These are phyloP conservation scores for Phrynosoma platyrhinos DNA, from an alignment of 2,113 vertebrate species.

Conservation along the genomic window DNA sequence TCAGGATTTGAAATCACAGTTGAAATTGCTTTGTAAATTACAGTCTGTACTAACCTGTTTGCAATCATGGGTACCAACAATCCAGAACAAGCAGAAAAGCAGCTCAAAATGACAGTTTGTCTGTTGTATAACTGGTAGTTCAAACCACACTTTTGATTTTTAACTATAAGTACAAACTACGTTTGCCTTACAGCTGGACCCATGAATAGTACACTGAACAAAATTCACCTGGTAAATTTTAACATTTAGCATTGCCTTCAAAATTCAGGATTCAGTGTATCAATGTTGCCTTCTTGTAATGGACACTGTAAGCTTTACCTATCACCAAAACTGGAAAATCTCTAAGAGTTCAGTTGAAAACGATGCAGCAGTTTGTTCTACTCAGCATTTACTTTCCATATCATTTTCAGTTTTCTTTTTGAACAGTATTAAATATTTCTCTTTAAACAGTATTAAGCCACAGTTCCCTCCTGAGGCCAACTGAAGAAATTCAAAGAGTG, in stretches of 20 bases:
- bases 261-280: constrained; percentile 2
- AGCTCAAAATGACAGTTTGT: not conserved
- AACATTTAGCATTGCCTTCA: constrained; percentile 7
- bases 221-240: not conserved
- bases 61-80: not conserved
- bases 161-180: not conserved
- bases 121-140: not conserved
- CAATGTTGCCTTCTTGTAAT: not conserved
- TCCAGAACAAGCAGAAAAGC: not conserved
- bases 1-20: not conserved
- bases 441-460: accelerated
- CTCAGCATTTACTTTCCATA: too few species aligned
- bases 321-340: not conserved
- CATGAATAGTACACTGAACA: not conserved
- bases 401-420: not conserved
- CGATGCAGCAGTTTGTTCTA: too few species aligned
- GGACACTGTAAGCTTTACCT: not conserved
- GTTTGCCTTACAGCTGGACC: not conserved
- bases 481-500: constrained; percentile 1
- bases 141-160: not conserved
- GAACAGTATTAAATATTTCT: not conserved
- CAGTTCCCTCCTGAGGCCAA: constrained; percentile 1
- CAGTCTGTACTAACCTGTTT: not conserved
- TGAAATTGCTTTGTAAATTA: not conserved
- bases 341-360: not conserved